phyloP scores from a whole-genome alignment of 2,113 vertebrate species.

The Pimephales promelas region DNA sequence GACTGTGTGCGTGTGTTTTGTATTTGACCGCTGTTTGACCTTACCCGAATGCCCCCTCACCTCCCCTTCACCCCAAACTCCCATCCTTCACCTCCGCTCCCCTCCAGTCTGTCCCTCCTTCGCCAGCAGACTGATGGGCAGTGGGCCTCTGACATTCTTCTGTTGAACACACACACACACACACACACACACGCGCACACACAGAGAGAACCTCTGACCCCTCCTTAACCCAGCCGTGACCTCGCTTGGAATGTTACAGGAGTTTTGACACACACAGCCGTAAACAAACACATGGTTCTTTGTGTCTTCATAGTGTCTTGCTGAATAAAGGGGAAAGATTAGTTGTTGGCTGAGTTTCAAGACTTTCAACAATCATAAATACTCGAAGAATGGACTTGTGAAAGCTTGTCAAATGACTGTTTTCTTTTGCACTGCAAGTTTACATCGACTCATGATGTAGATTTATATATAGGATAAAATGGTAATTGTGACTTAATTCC shows the following conservation, averaged over 20 bases:
- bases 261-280: conserved; percentile 42
- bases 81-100: conserved; percentile 76
- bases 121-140: conserved; percentile 61
- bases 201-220: conserved; percentile 52
- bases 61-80: conserved; percentile 76
- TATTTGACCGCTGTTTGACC: conserved; percentile 77
- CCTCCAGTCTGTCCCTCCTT: conserved; percentile 66
- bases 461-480: neutral
- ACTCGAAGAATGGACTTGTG: neutral
- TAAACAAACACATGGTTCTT: conserved; percentile 50
- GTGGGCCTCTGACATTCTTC: conserved; percentile 60
- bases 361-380: neutral
- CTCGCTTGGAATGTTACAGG: conserved; percentile 50
- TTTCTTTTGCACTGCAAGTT: neutral
- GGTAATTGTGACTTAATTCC: neutral
- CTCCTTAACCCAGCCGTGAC: conserved; percentile 59
- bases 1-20: conserved; percentile 62
- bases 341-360: neutral
- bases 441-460: neutral
- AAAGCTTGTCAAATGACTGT: conserved; percentile 19
- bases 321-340: neutral
- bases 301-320: conserved; percentile 23
- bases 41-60: conserved; percentile 73
- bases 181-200: conserved; percentile 25
- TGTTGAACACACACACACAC: conserved; percentile 46